A percentile compares a stretch with the other conserved stretches of the same genome.
Evolutionary conservation across 1,140 invertebrate species (phyloP).

Genomic region (Oppia nitens): DNA sequence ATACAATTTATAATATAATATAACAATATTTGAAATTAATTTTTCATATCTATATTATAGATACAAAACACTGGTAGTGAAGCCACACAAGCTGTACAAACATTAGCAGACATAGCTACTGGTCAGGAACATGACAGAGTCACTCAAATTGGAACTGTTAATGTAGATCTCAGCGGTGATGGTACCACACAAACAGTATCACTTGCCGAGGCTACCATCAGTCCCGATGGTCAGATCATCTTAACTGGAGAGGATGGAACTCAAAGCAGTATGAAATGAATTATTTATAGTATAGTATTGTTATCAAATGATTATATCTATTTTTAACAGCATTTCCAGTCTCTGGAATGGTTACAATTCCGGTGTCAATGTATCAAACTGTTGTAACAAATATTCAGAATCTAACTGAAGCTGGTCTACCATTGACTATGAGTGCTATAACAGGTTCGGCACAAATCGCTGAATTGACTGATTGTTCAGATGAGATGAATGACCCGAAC

Average conservation of each 20-base stretch:
- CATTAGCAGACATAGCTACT: constrained; percentile 49
- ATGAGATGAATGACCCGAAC: constrained; percentile 8
- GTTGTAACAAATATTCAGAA: constrained; percentile 81
- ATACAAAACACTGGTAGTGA: constrained; percentile 26
- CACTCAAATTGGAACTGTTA: constrained; percentile 26
- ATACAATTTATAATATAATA: constrained; percentile 5
- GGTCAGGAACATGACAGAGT: constrained; percentile 35
- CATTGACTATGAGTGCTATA: constrained; percentile 2
- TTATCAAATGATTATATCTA: constrained; percentile 5
- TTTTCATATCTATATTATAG: constrained; percentile 9
- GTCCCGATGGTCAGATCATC: constrained; percentile 83
- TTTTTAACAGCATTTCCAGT: constrained; percentile 57
- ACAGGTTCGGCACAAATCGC: neutral
- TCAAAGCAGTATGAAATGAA: constrained; percentile 45
- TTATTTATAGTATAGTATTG: constrained; percentile 10
- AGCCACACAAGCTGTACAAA: constrained; percentile 48
- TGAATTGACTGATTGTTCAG: neutral
- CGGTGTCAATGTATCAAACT: constrained; percentile 89
- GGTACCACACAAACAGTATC: constrained; percentile 23
- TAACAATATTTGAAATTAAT: neutral
- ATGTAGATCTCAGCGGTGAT: constrained; percentile 62
- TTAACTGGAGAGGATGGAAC: constrained; percentile 74
- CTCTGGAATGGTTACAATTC: constrained; percentile 84
- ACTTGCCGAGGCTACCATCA: constrained; percentile 25
- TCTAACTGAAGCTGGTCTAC: constrained; percentile 26